Evolutionary conservation across 2,888 invertebrate species (phyloP), one percentile per base, ranked within the genome.

Genomic region (Pammene aurita): DNA sequence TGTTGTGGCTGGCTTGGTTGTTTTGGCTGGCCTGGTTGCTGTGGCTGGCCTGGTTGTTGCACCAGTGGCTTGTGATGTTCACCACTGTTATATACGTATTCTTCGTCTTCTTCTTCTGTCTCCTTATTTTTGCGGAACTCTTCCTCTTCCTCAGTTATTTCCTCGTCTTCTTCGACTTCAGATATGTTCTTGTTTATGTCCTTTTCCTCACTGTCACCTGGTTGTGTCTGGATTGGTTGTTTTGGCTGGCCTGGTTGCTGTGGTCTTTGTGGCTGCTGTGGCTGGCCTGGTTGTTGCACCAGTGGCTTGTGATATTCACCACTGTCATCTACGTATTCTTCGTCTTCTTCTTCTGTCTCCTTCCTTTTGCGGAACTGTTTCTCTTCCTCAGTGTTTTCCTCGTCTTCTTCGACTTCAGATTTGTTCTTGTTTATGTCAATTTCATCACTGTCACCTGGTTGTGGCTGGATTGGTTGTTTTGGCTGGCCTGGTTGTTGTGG

Each of bases 141-240:
- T 42, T n/a, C 42, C n/a, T 58, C 44, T 7, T 58, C 58, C 6
- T 44, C 58, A 6, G 42, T 58, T n/a, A n/a, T n/a, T n/a, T 61
- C 48, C 10, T 61, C 61, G 9, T 13, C 7, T 2, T 5, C 38
- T 0, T 50, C 61, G 5, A n/a, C 9, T 16, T 35, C 14, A n/a
- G 34, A 35, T 60, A 0, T 16, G 10, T 10, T 14, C 54, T 52
- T 68, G 68, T 2, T 58, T n/a, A 0, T 14, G 52, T 54, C 58
- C 66, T 7, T 41, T 6, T 0, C 55, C 35, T 42, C 63, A 58
- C 13, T 34, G 48, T 64, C 13, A 61, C 16, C 50, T 42, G 67
- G 67, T n/a, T n/a, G 66, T 41, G 26, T 55, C 70, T n/a, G 71
- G 67, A 7, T 41, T 13, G 62, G 62, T 62, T 26, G 26, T 2